These are phyloP conservation scores for Phasianus colchicus DNA, from an alignment of 2,113 vertebrate genomes.

Conservation along the genomic window DNA sequence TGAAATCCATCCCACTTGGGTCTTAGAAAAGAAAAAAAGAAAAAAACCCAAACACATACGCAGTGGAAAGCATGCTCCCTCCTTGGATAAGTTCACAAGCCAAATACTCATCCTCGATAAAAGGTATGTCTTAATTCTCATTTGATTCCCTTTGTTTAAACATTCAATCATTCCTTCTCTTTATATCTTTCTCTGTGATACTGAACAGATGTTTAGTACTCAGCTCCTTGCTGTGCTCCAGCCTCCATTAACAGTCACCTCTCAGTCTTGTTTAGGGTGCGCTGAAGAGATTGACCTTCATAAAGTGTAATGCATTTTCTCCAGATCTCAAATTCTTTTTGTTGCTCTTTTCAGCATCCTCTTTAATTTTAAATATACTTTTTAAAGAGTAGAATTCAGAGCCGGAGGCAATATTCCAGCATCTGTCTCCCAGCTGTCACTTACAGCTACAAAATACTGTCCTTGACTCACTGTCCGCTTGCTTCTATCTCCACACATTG, in stretches of 20 bases:
- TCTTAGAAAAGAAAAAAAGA: neutral
- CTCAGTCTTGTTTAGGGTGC: neutral
- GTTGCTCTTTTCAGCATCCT: neutral
- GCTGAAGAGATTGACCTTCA: neutral
- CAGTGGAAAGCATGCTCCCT: neutral
- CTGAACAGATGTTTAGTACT: neutral
- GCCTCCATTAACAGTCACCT: neutral
- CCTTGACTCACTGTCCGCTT: neutral
- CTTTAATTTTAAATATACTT: neutral
- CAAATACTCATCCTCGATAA: neutral
- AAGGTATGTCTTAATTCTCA: neutral
- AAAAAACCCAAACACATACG: neutral
- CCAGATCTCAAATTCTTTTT: neutral
- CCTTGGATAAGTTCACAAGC: neutral
- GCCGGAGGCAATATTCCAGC: constrained; percentile 20
- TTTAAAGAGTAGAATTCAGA: neutral
- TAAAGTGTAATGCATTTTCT: neutral
- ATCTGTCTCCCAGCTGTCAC: neutral
- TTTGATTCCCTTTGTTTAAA: neutral
- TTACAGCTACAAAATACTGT: neutral
- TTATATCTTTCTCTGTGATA: neutral
- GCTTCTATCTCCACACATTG: neutral
- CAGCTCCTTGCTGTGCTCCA: neutral
- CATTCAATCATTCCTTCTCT: neutral
- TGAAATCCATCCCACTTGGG: neutral